phyloP scores from a whole-genome alignment of 2,797 vertebrate genomes.

The Characodon lateralis region DNA sequence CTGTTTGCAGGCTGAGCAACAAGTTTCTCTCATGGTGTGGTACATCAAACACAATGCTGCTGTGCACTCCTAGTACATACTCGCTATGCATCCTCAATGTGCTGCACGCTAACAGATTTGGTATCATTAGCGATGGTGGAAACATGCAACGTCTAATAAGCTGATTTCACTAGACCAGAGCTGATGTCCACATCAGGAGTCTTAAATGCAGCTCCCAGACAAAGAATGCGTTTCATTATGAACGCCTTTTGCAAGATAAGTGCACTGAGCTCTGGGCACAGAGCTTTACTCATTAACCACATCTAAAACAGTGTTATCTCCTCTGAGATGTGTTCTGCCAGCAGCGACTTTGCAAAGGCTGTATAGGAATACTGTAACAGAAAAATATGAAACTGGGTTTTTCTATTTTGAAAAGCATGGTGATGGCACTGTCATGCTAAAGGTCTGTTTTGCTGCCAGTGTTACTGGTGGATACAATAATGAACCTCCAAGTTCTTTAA shows the following conservation, averaged over 20 bases:
- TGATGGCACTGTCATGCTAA: background rate
- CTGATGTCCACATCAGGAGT: background rate
- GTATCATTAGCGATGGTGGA: background rate
- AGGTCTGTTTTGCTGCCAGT: background rate
- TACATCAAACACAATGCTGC: background rate
- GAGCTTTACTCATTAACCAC: background rate
- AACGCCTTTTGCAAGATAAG: background rate
- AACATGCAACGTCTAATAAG: background rate
- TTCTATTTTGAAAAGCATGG: background rate
- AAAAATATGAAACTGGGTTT: background rate
- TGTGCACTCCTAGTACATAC: background rate
- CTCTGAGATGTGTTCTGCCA: background rate
- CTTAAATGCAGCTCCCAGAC: background rate
- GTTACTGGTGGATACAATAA: background rate
- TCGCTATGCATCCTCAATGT: background rate
- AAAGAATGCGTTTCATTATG: background rate
- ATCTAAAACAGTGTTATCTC: background rate
- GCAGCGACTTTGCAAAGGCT: background rate
- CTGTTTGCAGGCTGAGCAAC: background rate
- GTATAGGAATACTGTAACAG: background rate
- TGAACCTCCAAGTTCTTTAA: background rate
- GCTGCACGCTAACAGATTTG: background rate
- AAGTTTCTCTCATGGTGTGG: background rate
- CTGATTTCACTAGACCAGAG: background rate
- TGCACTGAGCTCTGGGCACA: background rate